Percentiles rank a stretch among this genome's conserved stretches.
Evolutionary conservation across 2,888 invertebrate genomes (phyloP).

Genomic region (Disparrhopalites patrizii): DNA sequence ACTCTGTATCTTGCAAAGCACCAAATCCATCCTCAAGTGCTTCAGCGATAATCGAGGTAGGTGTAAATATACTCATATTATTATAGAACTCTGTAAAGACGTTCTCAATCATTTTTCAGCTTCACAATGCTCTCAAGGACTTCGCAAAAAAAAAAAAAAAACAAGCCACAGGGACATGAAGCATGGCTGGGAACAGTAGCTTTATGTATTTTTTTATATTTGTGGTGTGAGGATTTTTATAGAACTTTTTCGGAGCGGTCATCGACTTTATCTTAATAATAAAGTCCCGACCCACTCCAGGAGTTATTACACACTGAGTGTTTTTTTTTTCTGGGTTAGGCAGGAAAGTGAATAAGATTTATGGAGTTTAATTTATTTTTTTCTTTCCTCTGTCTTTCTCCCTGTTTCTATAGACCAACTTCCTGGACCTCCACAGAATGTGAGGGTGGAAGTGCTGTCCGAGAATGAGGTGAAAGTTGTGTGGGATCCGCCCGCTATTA

Average conservation of each 20-base stretch:
- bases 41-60: slow-evolving; percentile 70
- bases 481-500: slow-evolving; percentile 77
- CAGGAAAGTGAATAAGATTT: slow-evolving; percentile 1
- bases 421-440: slow-evolving; percentile 73
- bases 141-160: too few species aligned
- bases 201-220: too few species aligned
- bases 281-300: neutral
- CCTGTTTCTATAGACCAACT: slow-evolving; percentile 56
- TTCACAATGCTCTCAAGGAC: too few species aligned
- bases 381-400: neutral
- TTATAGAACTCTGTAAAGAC: too few species aligned
- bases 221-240: too few species aligned
- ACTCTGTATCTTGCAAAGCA: slow-evolving; percentile 67
- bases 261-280: neutral
- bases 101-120: too few species aligned
- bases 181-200: too few species aligned
- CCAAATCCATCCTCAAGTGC: slow-evolving; percentile 71
- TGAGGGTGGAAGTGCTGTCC: slow-evolving; percentile 59
- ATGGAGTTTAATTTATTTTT: slow-evolving; percentile 13
- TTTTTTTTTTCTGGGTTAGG: neutral
- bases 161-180: too few species aligned
- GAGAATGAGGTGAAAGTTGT: slow-evolving; percentile 61
- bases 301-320: slow-evolving; percentile 3
- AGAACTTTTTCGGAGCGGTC: neutral
- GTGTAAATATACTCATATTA: too few species aligned